Percentiles rank a stretch among this genome's conserved stretches.
Evolutionary conservation across 2,113 vertebrate species (phyloP).

Genomic region (Thamnophis sirtalis): DNA sequence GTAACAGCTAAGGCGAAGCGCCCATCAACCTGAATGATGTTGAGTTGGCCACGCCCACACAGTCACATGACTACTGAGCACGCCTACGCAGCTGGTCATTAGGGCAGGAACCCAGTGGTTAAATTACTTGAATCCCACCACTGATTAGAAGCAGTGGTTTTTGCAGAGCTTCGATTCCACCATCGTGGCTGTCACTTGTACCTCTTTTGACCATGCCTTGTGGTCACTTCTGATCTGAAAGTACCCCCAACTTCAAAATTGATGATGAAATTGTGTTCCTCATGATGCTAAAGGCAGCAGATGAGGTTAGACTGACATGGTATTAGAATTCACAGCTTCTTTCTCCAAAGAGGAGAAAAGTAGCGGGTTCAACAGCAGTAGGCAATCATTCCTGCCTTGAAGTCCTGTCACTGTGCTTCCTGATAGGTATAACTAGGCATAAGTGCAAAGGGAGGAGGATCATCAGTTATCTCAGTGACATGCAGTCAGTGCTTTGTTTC

Average conservation of each 20-base stretch:
- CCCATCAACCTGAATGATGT: too few species aligned
- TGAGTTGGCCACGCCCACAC: too few species aligned
- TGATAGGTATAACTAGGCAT: background rate
- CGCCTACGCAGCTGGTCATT: too few species aligned
- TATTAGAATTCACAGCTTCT: background rate
- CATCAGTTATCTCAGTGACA: too few species aligned
- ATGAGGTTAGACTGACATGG: background rate
- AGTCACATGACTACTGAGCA: too few species aligned
- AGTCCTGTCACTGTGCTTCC: background rate
- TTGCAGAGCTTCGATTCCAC: background rate
- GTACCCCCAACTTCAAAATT: background rate
- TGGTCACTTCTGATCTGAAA: background rate
- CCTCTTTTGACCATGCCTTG: background rate
- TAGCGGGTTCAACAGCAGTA: background rate
- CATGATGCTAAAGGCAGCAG: background rate
- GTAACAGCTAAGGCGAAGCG: too few species aligned
- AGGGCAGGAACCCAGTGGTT: too few species aligned
- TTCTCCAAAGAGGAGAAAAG: background rate
- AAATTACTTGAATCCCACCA: too few species aligned
- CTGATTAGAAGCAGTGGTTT: background rate
- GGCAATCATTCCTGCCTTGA: background rate
- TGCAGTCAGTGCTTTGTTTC: too few species aligned
- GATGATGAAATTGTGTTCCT: background rate
- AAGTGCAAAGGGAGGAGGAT: background rate
- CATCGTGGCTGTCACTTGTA: background rate